Evolutionary conservation across 2,797 vertebrate species (phyloP).

Genomic region (Erethizon dorsatum): DNA sequence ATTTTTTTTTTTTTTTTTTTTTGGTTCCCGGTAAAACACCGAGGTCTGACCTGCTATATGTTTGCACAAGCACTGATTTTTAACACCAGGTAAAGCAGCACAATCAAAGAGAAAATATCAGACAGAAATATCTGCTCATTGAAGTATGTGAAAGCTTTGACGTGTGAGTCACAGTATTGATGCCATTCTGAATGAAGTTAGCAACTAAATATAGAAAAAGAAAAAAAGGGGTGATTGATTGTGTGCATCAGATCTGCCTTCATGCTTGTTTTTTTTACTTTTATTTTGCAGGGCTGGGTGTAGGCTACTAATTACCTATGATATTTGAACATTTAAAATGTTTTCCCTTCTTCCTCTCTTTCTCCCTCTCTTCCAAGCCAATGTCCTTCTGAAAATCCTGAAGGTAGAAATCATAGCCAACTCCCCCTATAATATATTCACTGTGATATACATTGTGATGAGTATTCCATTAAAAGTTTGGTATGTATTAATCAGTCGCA

Average conservation of each 20-base stretch:
- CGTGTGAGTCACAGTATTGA: conserved; percentile 30
- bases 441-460: neutral
- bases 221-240: conserved; percentile 11
- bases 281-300: neutral
- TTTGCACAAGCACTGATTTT: conserved; percentile 50
- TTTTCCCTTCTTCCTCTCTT: neutral
- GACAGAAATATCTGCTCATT: conserved; percentile 38
- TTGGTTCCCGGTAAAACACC: neutral
- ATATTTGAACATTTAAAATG: neutral
- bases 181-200: neutral
- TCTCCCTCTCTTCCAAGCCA: neutral
- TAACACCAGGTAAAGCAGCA: conserved; percentile 11
- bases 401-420: neutral
- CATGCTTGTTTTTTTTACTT: neutral
- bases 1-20: conserved; percentile 31
- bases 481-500: neutral
- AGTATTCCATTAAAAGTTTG: neutral
- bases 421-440: neutral
- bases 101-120: conserved; percentile 45
- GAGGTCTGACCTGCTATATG: neutral
- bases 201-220: conserved; percentile 54
- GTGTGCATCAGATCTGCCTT: neutral
- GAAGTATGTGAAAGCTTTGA: conserved; percentile 43
- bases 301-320: neutral
- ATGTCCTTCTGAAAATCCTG: neutral